Evolutionary conservation across 2,113 vertebrate species (phyloP), one percentile per base, ranked within the genome.

Genomic region (Pelodiscus sinensis): DNA sequence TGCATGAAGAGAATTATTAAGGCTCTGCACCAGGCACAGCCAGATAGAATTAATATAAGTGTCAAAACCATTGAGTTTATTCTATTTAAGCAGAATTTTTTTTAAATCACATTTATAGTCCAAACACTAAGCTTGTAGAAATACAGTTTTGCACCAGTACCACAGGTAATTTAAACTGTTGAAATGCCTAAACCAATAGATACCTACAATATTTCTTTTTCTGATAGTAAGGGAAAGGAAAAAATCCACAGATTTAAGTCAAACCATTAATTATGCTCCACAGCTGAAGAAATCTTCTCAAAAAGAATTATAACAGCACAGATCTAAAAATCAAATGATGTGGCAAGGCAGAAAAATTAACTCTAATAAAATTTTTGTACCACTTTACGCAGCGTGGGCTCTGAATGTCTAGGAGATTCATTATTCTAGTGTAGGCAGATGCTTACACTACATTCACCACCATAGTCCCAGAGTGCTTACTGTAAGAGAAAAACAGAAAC

Each of bases 241-340:
- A 13, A 44, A 44, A 44, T 6, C 44, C 7, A 87, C 9, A 79
- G 51, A 50, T 38, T 62, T 83, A 8, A 94, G 6, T 3, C 86
- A 54, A 91, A 95, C 87, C 54, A 89, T 71, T 81, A 91, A 87
- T 83, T 31, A 87, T 19, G 58, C 8, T 75, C 25, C 82, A 81
- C 13, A 83, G 12, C 50, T 58, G 29, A 86, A 77, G 77, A 94
- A 92, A 92, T 13, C 12, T 51, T 90, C 85, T 38, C 51, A 57
- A 93, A 86, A 86, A 73, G 25, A 89, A 52, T 79, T 12, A 52
- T 22, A 83, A 60, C 9, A 84, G 57, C 78, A 50, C 25, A 88
- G 93, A 91, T 81, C n/a, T 13, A 79, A 55, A 81, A 38, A 24
- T 57, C n/a, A 81, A 81, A 55, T 87, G 35, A 25, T 1, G 22